Conservation (phyloP, 1,140 invertebrate species). For the Lepeophtheirus salmonis region DNA sequence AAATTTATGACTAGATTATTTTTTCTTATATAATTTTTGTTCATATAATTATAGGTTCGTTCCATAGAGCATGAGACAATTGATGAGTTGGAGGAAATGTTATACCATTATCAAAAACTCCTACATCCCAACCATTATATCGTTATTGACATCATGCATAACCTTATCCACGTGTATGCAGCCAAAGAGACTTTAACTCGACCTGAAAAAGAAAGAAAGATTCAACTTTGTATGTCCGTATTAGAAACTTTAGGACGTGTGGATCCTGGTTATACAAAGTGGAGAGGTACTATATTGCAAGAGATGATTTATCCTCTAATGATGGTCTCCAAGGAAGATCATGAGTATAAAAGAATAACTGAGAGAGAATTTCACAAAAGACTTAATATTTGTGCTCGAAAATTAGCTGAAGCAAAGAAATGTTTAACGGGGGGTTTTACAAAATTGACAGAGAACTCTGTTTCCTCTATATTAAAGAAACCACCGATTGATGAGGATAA, state of each 20-base stretch:
- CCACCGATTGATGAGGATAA: too few species aligned
- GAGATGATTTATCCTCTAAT: conserved; percentile 14
- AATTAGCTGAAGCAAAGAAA: conserved; percentile 5
- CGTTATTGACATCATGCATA: conserved; percentile 16
- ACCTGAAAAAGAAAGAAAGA: conserved; percentile 14
- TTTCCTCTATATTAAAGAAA: too few species aligned
- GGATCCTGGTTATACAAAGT: conserved; percentile 17
- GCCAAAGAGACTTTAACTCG: conserved; percentile 5
- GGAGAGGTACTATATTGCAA: conserved; percentile 12
- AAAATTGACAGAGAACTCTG: too few species aligned
- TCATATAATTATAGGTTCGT: background rate
- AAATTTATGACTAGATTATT: too few species aligned
- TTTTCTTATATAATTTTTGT: too few species aligned
- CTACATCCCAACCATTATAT: conserved; percentile 16
- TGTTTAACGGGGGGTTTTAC: conserved; percentile 8
- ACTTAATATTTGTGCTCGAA: background rate
- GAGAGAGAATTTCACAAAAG: conserved; percentile 10
- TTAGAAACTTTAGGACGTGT: conserved; percentile 2
- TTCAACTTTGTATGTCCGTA: conserved; percentile 12
- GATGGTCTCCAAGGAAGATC: conserved; percentile 13
- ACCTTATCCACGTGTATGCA: conserved; percentile 9
- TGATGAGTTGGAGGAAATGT: conserved; percentile 10
- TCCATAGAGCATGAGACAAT: background rate
- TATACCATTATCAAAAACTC: conserved; percentile 7
- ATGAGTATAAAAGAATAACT: background rate